Base-by-base conservation (phyloP, 2,797 vertebrate species). In the Diplodus puntazzo region DNA sequence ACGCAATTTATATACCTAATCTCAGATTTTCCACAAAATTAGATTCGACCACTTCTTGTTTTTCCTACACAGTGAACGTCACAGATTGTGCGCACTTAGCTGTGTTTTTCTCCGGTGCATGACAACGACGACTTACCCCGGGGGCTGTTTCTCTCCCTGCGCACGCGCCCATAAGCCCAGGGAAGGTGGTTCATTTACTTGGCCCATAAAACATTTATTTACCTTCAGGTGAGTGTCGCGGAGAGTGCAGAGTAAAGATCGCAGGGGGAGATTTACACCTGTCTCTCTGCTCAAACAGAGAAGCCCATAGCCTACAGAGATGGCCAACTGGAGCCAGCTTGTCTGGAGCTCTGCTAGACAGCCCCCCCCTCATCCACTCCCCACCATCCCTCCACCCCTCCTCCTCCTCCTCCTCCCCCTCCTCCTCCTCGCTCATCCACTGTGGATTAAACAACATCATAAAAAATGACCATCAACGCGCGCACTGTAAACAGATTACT, bases 211-310 rank as follows among this genome's bases (percentile, higher is more conserved):
- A 59, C 91, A 89, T 93, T 89, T 94, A 93, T 95, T 94, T 95
- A 93, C 93, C 94, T 97, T 94, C 96, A 97, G 97, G 96, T 97
- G 95, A 95, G 94, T 95, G 95, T 89, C 85, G 75, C 69, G 58
- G 75, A 94, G 93, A 92, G 92, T 89, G 94, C 94, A 96, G 85
- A 87, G 90, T 81, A 92, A 90, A 95, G 94, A 95, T 96, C 95
- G 96, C 93, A 92, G 86, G 30, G 91, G 92, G 95, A 97, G 97
- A 98, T 98, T 98, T 97, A 97, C 97, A 98, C 98, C 96, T 98
- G 98, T 96, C 95, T 96, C 92, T 85, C 91, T 94, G 94, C 94
- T 95, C 89, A 92, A 93, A 93, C 84, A 89, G 92, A 94, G 95
- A 92, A 88, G 91, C 94, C 93, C 93, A 93, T 89, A 95, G 96